These are phyloP conservation scores for Tichodroma muraria DNA, from an alignment of 2,113 vertebrate species.

Conservation along the genomic window DNA sequence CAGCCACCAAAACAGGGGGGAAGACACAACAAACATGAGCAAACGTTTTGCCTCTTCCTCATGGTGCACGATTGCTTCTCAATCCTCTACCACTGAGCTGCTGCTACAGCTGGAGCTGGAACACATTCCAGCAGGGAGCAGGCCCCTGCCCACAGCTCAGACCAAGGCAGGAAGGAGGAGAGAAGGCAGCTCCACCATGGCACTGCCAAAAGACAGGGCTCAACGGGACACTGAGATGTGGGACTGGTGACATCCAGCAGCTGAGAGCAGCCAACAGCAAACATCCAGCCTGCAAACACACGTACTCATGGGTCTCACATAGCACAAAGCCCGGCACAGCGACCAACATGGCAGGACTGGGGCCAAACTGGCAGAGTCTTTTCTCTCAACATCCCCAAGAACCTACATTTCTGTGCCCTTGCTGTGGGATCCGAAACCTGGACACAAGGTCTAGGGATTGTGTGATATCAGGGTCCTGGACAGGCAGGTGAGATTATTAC, in stretches of 20 bases:
- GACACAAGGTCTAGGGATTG: neutral
- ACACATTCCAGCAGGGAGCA: neutral
- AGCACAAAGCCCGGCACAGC: neutral
- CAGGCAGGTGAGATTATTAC: constrained; percentile 66
- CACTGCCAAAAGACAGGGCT: neutral
- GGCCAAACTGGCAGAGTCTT: neutral
- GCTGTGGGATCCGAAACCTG: neutral
- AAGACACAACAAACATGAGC: neutral
- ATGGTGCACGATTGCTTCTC: neutral
- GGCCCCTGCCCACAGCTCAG: neutral
- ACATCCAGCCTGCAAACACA: neutral
- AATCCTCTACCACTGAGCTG: neutral
- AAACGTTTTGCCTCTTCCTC: neutral
- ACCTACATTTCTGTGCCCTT: neutral
- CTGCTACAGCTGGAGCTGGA: neutral
- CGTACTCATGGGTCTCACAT: rapidly evolving
- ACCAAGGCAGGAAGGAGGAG: neutral
- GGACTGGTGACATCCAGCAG: neutral
- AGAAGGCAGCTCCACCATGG: neutral
- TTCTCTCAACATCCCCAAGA: neutral
- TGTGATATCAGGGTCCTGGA: neutral
- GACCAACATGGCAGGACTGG: neutral
- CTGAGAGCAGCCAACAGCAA: neutral
- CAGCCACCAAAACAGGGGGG: neutral
- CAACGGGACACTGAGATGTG: neutral